Evolutionary conservation across 2,888 invertebrate genomes (phyloP).

Genomic region (Lapara coniferarum): DNA sequence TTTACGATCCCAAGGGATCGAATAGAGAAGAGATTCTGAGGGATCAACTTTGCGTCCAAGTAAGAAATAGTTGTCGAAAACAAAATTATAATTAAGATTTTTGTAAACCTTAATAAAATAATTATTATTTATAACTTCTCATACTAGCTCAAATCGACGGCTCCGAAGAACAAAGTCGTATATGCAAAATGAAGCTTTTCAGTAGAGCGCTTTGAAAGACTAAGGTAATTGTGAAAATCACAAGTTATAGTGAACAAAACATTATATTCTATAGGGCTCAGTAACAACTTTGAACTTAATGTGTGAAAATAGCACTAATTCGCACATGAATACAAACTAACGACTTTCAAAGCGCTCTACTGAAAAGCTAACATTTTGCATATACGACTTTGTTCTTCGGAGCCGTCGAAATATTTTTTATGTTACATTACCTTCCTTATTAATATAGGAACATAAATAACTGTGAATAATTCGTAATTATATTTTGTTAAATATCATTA

Average conservation of each 20-base stretch:
- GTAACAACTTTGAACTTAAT: no score
- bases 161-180: no score
- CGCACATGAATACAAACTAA: no score
- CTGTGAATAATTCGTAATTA: constrained; percentile 6
- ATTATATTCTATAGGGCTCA: no score
- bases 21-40: background rate
- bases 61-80: background rate
- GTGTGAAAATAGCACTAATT: no score
- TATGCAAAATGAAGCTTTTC: no score
- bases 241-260: no score
- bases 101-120: background rate
- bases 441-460: background rate
- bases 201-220: no score
- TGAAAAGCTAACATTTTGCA: no score
- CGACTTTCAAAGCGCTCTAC: no score
- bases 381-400: no score
- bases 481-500: constrained; percentile 23
- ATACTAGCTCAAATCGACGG: background rate
- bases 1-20: background rate
- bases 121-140: background rate
- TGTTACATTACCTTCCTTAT: background rate
- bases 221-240: no score
- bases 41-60: background rate
- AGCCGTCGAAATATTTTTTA: background rate
- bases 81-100: background rate